Conservation (phyloP, 2,113 vertebrate genomes). For the Silurus glanis region DNA sequence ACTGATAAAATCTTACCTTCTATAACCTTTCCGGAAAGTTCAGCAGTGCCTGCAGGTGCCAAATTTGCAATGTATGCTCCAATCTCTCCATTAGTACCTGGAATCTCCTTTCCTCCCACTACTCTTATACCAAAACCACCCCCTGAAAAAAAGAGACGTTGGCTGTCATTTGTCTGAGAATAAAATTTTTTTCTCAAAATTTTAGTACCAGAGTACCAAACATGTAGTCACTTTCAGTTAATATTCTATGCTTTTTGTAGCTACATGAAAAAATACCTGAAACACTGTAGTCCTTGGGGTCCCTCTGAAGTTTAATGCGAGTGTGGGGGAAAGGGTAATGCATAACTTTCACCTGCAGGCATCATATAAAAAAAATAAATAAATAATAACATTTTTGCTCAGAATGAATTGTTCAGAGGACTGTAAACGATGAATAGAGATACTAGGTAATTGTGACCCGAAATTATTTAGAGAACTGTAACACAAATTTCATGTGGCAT, state of each 20-base stretch:
- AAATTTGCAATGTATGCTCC: slow-evolving; percentile 95
- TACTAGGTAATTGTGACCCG: not conserved
- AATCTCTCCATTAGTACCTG: slow-evolving; percentile 85
- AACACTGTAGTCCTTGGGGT: slow-evolving; percentile 82
- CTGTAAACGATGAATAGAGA: not conserved
- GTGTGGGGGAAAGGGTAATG: slow-evolving; percentile 90
- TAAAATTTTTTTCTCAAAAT: not conserved
- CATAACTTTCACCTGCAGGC: slow-evolving; percentile 81
- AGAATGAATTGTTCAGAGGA: not conserved
- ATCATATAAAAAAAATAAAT: slow-evolving; percentile 7
- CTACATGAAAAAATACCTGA: slow-evolving; percentile 36
- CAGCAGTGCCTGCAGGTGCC: slow-evolving; percentile 85
- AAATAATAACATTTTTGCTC: not conserved
- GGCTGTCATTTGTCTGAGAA: not conserved
- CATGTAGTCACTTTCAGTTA: not conserved
- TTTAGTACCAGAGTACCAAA: not conserved
- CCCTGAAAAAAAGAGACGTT: slow-evolving; percentile 67
- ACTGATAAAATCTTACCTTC: slow-evolving; percentile 81
- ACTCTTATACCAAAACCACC: slow-evolving; percentile 92
- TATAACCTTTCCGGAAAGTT: slow-evolving; percentile 85
- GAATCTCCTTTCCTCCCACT: slow-evolving; percentile 95
- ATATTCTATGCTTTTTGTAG: not conserved
- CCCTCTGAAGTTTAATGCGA: slow-evolving; percentile 85
- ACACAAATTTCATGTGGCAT: not conserved
- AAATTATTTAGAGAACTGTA: not conserved